phyloP scores from a whole-genome alignment of 2,113 vertebrate species.

The Rhabdomys dilectus region DNA sequence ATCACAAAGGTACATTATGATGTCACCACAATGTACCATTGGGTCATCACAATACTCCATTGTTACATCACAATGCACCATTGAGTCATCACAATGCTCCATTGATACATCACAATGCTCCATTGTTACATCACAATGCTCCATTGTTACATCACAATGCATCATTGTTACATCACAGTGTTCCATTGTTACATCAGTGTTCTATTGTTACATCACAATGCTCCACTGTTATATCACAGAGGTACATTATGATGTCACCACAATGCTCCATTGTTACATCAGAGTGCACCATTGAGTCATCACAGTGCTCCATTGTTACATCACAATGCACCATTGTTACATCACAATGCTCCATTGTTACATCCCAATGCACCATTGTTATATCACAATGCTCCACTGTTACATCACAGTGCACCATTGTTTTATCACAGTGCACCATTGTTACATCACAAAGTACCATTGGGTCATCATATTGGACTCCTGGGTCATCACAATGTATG shows the following conservation, averaged over 20 bases:
- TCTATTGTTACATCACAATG: not conserved
- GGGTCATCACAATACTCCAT: not conserved
- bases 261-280: not conserved
- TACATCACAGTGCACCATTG: not conserved
- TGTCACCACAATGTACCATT: not conserved
- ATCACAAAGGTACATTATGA: not conserved
- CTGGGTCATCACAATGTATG: no score
- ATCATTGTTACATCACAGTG: not conserved
- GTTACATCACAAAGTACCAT: not conserved
- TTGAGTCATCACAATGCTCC: not conserved
- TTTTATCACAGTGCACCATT: not conserved
- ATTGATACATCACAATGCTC: not conserved
- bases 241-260: no score
- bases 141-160: not conserved
- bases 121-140: not conserved
- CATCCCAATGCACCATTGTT: no score
- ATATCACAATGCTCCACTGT: not conserved
- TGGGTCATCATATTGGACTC: no score
- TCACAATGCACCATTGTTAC: not conserved
- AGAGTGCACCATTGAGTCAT: no score
- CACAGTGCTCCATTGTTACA: not conserved
- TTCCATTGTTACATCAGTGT: not conserved
- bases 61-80: not conserved
- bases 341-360: not conserved
- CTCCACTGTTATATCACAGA: not conserved